phyloP scores from a whole-genome alignment of 2,888 invertebrate genomes.

The Belgica antarctica region DNA sequence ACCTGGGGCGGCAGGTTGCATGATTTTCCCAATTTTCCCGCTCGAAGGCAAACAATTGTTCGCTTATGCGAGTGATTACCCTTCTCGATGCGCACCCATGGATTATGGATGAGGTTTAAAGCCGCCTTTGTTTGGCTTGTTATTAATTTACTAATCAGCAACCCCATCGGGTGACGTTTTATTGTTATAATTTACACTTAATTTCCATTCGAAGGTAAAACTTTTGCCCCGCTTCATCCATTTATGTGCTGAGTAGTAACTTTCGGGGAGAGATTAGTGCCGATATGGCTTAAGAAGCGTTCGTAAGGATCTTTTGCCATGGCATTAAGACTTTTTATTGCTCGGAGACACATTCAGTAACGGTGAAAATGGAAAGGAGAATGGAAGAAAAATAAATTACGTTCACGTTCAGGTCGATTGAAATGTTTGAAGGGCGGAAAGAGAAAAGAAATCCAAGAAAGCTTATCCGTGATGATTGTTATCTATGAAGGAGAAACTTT shows the following conservation, averaged over 20 bases:
- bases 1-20: neutral
- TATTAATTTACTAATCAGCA: neutral
- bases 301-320: neutral
- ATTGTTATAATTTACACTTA: too few species aligned
- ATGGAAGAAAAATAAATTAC: slow-evolving; percentile 7
- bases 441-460: neutral
- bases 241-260: neutral
- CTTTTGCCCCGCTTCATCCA: neutral
- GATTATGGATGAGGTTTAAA: neutral
- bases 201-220: too few species aligned
- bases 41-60: too few species aligned
- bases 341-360: neutral
- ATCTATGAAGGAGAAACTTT: neutral
- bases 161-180: neutral
- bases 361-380: neutral
- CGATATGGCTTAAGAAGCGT: neutral
- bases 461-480: too few species aligned
- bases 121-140: neutral
- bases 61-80: too few species aligned
- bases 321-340: neutral
- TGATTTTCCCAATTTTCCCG: neutral
- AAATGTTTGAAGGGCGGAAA: neutral
- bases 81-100: neutral
- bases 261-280: neutral
- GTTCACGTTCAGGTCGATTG: slow-evolving; percentile 4